Base-by-base conservation (phyloP, 2,797 vertebrate species). In the Propithecus perrieri region DNA sequence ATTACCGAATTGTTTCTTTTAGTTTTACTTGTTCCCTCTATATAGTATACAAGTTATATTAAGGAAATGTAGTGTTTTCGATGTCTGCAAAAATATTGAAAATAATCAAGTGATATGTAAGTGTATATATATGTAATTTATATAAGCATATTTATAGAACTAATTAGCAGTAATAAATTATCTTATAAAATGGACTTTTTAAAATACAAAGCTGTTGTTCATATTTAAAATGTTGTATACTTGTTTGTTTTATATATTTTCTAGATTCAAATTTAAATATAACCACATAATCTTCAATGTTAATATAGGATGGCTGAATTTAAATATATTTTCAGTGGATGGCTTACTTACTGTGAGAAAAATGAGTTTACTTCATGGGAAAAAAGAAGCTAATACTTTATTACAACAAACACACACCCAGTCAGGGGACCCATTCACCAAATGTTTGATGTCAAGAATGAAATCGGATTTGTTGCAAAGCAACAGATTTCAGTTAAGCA, bases 391-490 rank as follows among this genome's bases (percentile, higher is more conserved):
- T 90, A 79, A 69, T 63, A 46, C 17, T 91, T 93, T 67, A 86
- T 72, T 83, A 89, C 14, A 74, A 67, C 7, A n/a, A 48, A 71
- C 11, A 88, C 15, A 63, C 6, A 12, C 2, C 14, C 20, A 53
- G 35, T 76, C 43, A 63, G 20, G 35, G 10, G 9, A 38, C 38
- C 26, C 12, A 69, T 61, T 81, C 38, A 80, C 35, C 71, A 75
- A 57, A 57, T 79, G 59, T 72, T 84, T 94, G 53, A 69, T 89
- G 12, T 96, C 35, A 72, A 72, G 87, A 90, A 78, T 43, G 28
- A 96, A 69, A 35, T 79, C 26, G 12, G 33, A 35, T 93, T 86
- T 71, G n/a, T 67, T 71, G 20, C 48, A 89, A 94, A 87, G 72
- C 59, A 74, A 79, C 15, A 88, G 57, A 90, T 67, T 95, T 96